Base-by-base conservation (phyloP, 2,888 invertebrate genomes). In the Anthophora plumipes region DNA sequence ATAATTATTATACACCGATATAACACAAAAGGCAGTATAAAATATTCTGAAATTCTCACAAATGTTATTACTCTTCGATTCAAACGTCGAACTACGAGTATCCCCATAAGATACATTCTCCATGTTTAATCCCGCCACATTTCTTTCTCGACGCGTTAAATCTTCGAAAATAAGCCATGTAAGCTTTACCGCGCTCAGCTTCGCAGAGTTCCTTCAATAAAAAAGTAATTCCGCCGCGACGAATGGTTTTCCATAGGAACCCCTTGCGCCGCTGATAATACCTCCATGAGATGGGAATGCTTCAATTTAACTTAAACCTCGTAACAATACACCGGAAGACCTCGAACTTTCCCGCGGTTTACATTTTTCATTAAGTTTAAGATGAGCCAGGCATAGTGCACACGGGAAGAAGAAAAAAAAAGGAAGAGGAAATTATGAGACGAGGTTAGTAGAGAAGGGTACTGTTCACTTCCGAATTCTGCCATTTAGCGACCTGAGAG, bases 271-370 rank as follows among this genome's bases (percentile, higher is more conserved):
- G 41, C 60, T 69, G 77, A 82, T 85, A 82, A 83, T 77, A 66
- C 76, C 67, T 57, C 50, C 75, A 64, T 71, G 79, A 68, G 61
- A 74, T 60, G 63, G 81, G 63, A 75, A 77, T 70, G 77, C 83
- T 85, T 83, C 82, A 86, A 86, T 85, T 86, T 89, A 89, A 88
- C 82, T 87, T 86, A 82, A 88, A 87, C 85, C 84, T 85, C 80
- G 79, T 87, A 88, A 87, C 84, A 84, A 85, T 86, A 86, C 73
- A 82, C 70, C 76, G 4, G 63, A 31, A 52, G 64, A 69, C 63
- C 57, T 69, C 50, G 50, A 76, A 79, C 69, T 70, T 75, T 69
- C 76, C 31, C 52, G 25, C 17, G 22, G 57, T 57, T n/a, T 39
- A 64, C 66, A 69, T 76, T 70, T 69, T 79, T 63, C 48, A 31